Percentiles rank a stretch among this genome's conserved stretches.
These are phyloP conservation scores for Pectinophora gossypiella DNA, from an alignment of 1,140 invertebrate genomes.

Conservation along the genomic window DNA sequence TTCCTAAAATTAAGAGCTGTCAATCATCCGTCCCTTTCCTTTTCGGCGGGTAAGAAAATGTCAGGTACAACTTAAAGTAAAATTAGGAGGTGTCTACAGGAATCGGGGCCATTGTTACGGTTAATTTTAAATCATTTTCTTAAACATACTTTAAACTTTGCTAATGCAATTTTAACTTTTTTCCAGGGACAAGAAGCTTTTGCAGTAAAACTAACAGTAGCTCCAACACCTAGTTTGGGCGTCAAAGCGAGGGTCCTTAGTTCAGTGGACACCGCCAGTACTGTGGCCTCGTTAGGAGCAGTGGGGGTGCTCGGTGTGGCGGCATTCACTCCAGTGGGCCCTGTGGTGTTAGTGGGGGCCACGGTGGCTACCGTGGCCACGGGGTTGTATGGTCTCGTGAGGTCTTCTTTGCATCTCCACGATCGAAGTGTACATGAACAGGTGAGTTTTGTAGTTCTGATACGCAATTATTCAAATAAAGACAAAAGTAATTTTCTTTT, in stretches of 20 bases:
- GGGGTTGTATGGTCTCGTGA: slow-evolving; percentile 56
- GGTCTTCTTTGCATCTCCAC: slow-evolving; percentile 54
- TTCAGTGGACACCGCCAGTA: slow-evolving; percentile 52
- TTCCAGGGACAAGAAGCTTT: slow-evolving; percentile 47
- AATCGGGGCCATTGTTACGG: too few species aligned
- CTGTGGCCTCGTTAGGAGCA: slow-evolving; percentile 53
- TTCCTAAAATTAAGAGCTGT: too few species aligned
- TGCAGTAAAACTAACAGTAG: slow-evolving; percentile 52
- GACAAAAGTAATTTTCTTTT: too few species aligned
- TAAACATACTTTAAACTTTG: background rate
- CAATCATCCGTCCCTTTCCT: too few species aligned
- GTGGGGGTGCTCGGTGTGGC: slow-evolving; percentile 56
- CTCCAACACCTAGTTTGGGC: slow-evolving; percentile 49
- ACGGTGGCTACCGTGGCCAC: slow-evolving; percentile 49
- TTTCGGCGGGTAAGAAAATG: too few species aligned
- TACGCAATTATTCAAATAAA: too few species aligned
- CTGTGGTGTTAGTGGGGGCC: slow-evolving; percentile 44
- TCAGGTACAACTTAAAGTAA: too few species aligned
- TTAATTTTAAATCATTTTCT: background rate
- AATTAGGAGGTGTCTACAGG: too few species aligned
- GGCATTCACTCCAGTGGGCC: slow-evolving; percentile 57
- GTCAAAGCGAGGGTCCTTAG: slow-evolving; percentile 49
- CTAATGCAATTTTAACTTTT: background rate
- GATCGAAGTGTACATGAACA: slow-evolving; percentile 56
- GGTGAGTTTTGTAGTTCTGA: too few species aligned